Evolutionary conservation across 2,113 vertebrate genomes (phyloP).

Genomic region (Tapirus terrestris): DNA sequence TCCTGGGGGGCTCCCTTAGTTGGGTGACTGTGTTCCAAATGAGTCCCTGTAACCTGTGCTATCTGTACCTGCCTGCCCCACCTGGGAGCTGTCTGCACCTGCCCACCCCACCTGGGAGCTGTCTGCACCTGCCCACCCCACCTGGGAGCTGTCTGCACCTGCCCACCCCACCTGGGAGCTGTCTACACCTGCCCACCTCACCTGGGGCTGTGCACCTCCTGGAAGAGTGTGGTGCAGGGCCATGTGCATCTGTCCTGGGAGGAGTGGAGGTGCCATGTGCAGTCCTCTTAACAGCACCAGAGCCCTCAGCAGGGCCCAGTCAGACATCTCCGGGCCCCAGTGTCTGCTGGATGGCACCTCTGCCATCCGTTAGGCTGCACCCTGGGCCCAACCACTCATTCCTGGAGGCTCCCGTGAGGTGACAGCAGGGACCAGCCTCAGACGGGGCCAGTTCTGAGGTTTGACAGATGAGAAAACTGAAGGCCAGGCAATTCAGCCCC

Average conservation of each 20-base stretch:
- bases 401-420: background rate
- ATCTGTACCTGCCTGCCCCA: background rate
- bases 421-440: background rate
- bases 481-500: background rate
- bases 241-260: background rate
- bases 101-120: no score
- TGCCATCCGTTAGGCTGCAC: no score
- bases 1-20: background rate
- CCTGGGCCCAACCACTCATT: background rate
- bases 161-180: background rate
- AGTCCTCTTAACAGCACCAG: background rate
- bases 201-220: accelerated
- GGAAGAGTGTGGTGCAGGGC: no score
- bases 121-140: background rate
- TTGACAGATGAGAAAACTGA: background rate
- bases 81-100: background rate
- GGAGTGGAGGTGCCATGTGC: background rate
- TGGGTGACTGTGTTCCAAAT: background rate
- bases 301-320: background rate
- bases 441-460: background rate
- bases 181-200: background rate
- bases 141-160: background rate
- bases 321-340: background rate
- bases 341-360: background rate
- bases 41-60: background rate